phyloP scores from a whole-genome alignment of 2,113 vertebrate species.

The Ellobius talpinus region DNA sequence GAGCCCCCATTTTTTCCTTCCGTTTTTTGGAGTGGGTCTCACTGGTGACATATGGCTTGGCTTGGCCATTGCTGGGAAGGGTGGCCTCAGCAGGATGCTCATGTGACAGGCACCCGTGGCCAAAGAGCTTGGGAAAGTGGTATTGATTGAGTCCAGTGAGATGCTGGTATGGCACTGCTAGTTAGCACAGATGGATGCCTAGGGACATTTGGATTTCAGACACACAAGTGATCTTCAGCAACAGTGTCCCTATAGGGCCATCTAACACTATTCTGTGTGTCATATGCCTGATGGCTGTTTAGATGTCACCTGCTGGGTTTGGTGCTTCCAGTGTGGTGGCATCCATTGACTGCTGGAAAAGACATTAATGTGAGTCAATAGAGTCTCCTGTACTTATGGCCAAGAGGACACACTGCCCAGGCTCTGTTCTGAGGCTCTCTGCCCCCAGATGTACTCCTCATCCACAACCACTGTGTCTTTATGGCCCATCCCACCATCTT shows the following conservation, averaged over 20 bases:
- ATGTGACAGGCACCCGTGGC: background rate
- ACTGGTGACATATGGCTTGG: background rate
- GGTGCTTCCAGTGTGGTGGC: background rate
- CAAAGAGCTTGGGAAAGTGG: background rate
- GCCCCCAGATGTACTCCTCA: rapidly evolving
- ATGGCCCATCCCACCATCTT: background rate
- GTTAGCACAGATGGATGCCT: background rate
- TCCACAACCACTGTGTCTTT: background rate
- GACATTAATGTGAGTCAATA: background rate
- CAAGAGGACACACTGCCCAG: background rate
- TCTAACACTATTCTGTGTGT: background rate
- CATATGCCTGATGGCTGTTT: background rate
- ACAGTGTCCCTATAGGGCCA: background rate
- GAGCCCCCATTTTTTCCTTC: constrained; percentile 19
- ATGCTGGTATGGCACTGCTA: rapidly evolving
- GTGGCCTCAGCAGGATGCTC: background rate
- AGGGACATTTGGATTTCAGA: background rate
- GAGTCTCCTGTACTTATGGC: too few species aligned
- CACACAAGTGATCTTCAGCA: background rate
- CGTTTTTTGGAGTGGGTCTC: background rate
- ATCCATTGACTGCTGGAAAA: background rate
- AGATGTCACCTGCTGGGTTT: too few species aligned
- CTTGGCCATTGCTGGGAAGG: background rate
- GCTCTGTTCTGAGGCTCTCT: background rate
- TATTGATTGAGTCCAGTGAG: background rate